Percentiles rank a stretch among this genome's conserved stretches.
Conservation (phyloP, 2,797 vertebrate species). For the Crenichthys baileyi region DNA sequence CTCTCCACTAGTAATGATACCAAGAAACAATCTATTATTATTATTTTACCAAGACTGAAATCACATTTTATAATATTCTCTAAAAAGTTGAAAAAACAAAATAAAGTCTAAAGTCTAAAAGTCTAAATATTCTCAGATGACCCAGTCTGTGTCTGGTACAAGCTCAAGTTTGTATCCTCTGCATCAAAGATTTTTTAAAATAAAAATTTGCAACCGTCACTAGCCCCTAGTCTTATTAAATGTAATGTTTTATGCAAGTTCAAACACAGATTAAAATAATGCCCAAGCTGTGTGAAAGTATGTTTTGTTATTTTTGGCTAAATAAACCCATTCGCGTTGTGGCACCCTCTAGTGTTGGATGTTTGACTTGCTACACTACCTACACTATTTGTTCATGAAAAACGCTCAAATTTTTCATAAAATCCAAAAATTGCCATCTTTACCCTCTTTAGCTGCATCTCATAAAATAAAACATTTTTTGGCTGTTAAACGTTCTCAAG, state of each 20-base stretch:
- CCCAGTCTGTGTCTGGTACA: not conserved
- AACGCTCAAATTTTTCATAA: not conserved
- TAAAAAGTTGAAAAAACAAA: not conserved
- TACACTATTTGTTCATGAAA: not conserved
- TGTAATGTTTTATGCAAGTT: not conserved
- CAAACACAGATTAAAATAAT: not conserved
- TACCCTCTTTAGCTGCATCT: not conserved
- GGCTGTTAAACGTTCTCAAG: not conserved
- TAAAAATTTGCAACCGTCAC: not conserved
- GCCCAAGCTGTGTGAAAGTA: too few relatives aligned
- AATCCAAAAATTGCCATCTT: not conserved
- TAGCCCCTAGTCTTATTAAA: not conserved
- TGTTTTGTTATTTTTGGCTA: too few relatives aligned
- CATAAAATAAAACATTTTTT: not conserved
- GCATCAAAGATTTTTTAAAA: too few relatives aligned
- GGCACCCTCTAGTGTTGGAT: too few relatives aligned
- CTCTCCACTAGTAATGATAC: not conserved
- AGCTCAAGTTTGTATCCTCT: not conserved
- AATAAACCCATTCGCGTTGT: too few relatives aligned
- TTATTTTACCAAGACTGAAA: too few relatives aligned
- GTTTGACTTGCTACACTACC: too few relatives aligned
- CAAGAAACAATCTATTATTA: not conserved
- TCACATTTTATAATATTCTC: not conserved
- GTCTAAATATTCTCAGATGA: not conserved
- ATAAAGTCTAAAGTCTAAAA: too few relatives aligned